Base-by-base conservation (phyloP, 2,797 vertebrate genomes). In the Channallabes apus region DNA sequence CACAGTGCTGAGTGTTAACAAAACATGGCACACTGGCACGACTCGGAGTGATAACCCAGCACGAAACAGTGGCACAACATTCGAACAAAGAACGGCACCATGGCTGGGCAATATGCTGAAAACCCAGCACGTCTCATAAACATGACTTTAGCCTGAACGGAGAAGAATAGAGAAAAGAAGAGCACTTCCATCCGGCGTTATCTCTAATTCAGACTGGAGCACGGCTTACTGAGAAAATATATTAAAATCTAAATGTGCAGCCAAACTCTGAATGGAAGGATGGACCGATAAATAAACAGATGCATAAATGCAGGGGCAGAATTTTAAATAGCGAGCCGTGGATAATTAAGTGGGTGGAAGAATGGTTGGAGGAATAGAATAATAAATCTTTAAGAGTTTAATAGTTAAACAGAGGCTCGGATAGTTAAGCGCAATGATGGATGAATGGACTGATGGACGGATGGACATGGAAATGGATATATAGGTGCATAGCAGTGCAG, bases 81-180 rank as follows among this genome's bases (percentile, higher is more conserved):
- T 84, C 86, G 71, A 41, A 77, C 67, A 84, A 87, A 65, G 73
- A 54, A 69, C 15, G 51, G 71, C 81, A 84, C 71, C 78, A 59
- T 59, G 82, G 84, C 81, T 64, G 81, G 73, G 61, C 78, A 83
- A 85, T 88, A 85, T 85, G 88, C 77, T 69, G 78, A 38, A 84
- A 75, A 79, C 85, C 79, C 84, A 88, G 61, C 79, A 82, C 58
- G 75, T 69, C 61, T 51, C 75, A 46, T 4, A 68, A 87, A 88
- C 73, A 82, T 56, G 61, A 82, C 14, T 72, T 72, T 32, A 54
- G 41, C 58, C 54, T 80, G 61, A 65, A 80, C 35, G 62, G 46
- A 61, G 27, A 46, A 80, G 17, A 82, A 18, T 71, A 41, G 58
- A 62, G 58, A 46, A 20, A 38, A 77, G 54, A 61, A 35, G 76